A percentile compares a stretch with the other conserved stretches of the same genome.
These are phyloP conservation scores for Habrosyne pyritoides DNA, from an alignment of 2,888 invertebrate genomes.

Conservation along the genomic window DNA sequence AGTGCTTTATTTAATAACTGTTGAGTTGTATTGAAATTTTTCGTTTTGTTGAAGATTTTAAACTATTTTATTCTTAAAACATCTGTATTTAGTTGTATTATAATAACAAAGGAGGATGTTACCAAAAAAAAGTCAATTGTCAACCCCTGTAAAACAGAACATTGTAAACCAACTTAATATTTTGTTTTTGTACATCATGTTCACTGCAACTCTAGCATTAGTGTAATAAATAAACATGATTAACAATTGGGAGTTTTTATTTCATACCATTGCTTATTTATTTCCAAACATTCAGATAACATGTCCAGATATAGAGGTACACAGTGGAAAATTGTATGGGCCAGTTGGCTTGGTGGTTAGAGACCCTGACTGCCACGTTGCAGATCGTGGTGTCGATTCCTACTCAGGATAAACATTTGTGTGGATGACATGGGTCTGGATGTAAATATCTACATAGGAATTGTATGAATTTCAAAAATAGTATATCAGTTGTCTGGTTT, in stretches of 20 bases:
- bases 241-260: constrained; percentile 57
- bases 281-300: not conserved
- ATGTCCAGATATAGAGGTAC: too few relatives aligned
- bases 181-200: constrained; percentile 63
- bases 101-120: constrained; percentile 50
- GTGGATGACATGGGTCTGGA: too few relatives aligned
- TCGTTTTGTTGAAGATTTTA: constrained; percentile 57
- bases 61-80: constrained; percentile 47
- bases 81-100: constrained; percentile 50
- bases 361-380: too few relatives aligned
- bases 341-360: too few relatives aligned
- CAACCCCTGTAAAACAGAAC: constrained; percentile 31
- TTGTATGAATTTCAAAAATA: too few relatives aligned
- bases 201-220: constrained; percentile 73
- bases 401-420: too few relatives aligned
- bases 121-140: constrained; percentile 74
- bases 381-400: too few relatives aligned
- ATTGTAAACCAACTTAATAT: constrained; percentile 49
- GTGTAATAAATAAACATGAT: constrained; percentile 75
- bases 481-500: too few relatives aligned
- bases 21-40: constrained; percentile 55
- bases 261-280: constrained; percentile 17
- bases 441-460: too few relatives aligned
- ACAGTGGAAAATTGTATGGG: too few relatives aligned
- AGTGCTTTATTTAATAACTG: constrained; percentile 46